These are phyloP conservation scores for Osmerus eperlanus DNA, from an alignment of 2,113 vertebrate species.

Conservation along the genomic window DNA sequence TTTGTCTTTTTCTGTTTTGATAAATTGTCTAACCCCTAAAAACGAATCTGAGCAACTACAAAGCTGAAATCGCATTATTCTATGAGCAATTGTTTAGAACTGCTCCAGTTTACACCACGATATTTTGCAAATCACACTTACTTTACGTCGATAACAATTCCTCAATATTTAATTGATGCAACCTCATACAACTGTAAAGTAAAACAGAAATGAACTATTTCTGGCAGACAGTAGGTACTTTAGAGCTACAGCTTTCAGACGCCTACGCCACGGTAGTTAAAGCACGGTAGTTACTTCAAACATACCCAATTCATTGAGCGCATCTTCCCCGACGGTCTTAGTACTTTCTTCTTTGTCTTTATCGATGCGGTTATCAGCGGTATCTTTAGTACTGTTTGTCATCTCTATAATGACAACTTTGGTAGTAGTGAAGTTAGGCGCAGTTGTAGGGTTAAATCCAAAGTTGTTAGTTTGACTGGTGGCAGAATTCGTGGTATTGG, in stretches of 20 bases:
- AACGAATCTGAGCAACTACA: background rate
- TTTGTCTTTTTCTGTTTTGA: background rate
- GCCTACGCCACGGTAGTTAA: background rate
- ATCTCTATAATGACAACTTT: background rate
- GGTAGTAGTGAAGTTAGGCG: background rate
- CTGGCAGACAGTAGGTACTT: background rate
- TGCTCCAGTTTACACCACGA: background rate
- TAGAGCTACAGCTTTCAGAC: background rate
- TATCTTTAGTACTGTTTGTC: background rate
- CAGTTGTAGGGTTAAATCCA: slow-evolving; percentile 1
- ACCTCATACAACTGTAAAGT: too few relatives aligned
- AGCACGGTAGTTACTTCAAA: background rate
- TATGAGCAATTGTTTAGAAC: background rate
- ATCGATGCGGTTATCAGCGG: background rate
- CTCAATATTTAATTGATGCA: too few relatives aligned
- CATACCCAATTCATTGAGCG: slow-evolving; percentile 32
- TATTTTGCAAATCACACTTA: background rate
- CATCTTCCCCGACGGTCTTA: background rate
- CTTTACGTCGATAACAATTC: too few relatives aligned
- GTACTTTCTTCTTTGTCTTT: background rate
- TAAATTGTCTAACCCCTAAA: background rate
- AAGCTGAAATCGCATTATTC: too few relatives aligned
- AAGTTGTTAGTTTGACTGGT: slow-evolving; percentile 7
- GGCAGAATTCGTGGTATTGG: slow-evolving; percentile 10
- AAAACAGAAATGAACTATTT: background rate